Percentiles rank a stretch among this genome's conserved stretches.
Conservation (phyloP, 2,888 invertebrate species). For the Coelinius sp. region DNA sequence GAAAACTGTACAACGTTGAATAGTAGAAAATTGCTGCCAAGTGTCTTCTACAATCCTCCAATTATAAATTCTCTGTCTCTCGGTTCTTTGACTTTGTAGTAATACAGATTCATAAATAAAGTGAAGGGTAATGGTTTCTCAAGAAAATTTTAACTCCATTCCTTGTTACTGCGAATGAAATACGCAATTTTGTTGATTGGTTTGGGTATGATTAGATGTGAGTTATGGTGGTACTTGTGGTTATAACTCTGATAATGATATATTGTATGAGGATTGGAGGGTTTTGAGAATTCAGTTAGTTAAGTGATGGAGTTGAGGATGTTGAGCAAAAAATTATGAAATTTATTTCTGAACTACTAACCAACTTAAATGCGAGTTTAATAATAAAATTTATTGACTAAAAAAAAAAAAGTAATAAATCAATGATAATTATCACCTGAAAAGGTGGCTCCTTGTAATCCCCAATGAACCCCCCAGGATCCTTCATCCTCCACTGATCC, state of each 20-base stretch:
- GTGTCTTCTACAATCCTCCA: not conserved
- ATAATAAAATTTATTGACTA: no score
- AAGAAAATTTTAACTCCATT: no score
- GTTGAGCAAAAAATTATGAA: no score
- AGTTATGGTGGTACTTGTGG: no score
- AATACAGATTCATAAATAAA: not conserved
- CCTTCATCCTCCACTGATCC: slow-evolving; percentile 64
- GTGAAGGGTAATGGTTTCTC: not conserved
- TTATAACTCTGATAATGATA: no score
- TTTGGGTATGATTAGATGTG: no score
- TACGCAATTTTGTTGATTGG: not conserved
- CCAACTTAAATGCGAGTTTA: no score
- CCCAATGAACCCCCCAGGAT: slow-evolving; percentile 59
- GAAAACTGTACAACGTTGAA: not conserved
- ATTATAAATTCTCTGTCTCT: not conserved
- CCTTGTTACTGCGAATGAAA: not conserved
- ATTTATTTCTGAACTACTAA: no score
- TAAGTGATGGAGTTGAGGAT: no score
- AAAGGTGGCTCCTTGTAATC: slow-evolving; percentile 62
- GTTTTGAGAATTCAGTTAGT: no score
- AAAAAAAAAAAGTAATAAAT: no score
- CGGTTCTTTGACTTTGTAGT: not conserved
- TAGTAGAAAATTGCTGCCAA: slow-evolving; percentile 16
- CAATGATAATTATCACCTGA: slow-evolving; percentile 66
- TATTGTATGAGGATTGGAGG: no score